Percentiles rank a stretch among this genome's conserved stretches.
Evolutionary conservation across 2,113 vertebrate genomes (phyloP).

Genomic region (Upupa epops): DNA sequence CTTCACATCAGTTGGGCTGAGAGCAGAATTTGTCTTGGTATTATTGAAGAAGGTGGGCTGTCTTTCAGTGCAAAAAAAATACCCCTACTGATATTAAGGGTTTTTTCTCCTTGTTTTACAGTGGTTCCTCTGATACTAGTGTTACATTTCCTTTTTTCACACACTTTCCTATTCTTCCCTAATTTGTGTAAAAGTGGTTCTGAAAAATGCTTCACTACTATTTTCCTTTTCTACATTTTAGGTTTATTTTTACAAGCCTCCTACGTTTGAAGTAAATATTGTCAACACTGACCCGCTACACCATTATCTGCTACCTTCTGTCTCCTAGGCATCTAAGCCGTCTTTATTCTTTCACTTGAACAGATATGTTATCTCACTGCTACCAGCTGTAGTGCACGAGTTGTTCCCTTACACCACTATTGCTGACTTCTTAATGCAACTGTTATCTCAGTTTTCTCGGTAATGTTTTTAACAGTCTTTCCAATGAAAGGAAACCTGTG

Average conservation of each 20-base stretch:
- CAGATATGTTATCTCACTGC: not conserved
- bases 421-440: not conserved
- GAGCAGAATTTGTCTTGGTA: not conserved
- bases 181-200: not conserved
- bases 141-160: not conserved
- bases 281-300: not conserved
- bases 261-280: not conserved
- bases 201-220: not conserved
- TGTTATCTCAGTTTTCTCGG: not conserved
- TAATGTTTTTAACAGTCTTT: not conserved
- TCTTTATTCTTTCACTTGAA: not conserved
- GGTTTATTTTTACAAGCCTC: constrained; percentile 23
- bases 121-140: not conserved
- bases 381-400: not conserved
- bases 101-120: not conserved
- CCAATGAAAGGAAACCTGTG: not conserved
- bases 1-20: not conserved
- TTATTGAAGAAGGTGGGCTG: not conserved
- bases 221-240: not conserved
- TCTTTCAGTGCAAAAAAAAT: not conserved
- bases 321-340: not conserved
- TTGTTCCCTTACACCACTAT: not conserved
- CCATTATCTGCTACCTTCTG: not conserved
- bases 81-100: not conserved
- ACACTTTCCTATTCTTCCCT: not conserved